Evolutionary conservation across 2,888 invertebrate genomes (phyloP).

Genomic region (Hypselothyrea guttata): DNA sequence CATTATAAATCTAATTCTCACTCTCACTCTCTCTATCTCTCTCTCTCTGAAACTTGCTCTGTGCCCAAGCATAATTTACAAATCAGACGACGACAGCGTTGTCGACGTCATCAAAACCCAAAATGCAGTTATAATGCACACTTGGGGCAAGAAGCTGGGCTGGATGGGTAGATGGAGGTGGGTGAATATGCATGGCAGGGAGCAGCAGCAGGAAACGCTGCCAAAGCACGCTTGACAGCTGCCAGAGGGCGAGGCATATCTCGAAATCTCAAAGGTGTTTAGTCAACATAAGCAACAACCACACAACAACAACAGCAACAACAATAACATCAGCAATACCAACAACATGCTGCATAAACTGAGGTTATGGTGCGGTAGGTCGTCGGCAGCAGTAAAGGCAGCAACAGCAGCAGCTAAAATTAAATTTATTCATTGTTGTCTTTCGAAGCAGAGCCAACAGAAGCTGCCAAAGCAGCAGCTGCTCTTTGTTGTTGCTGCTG

Average conservation of each 20-base stretch:
- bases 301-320: slow-evolving; percentile 34
- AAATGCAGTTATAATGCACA: slow-evolving; percentile 77
- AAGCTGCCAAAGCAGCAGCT: slow-evolving; percentile 29
- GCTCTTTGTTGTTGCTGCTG: slow-evolving; percentile 19
- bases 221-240: slow-evolving; percentile 67
- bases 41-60: slow-evolving; percentile 8
- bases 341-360: slow-evolving; percentile 31
- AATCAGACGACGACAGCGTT: slow-evolving; percentile 62
- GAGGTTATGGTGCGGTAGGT: slow-evolving; percentile 68
- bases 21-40: too few species aligned
- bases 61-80: slow-evolving; percentile 66
- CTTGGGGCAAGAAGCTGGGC: slow-evolving; percentile 6
- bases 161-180: background rate
- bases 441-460: slow-evolving; percentile 44
- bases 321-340: slow-evolving; percentile 25
- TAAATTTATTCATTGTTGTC: slow-evolving; percentile 75
- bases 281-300: slow-evolving; percentile 66
- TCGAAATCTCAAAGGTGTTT: slow-evolving; percentile 71
- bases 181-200: background rate
- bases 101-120: slow-evolving; percentile 73
- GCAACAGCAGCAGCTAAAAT: slow-evolving; percentile 70
- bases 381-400: slow-evolving; percentile 49
- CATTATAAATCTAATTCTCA: slow-evolving; percentile 43
- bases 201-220: slow-evolving; percentile 5
- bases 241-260: slow-evolving; percentile 72